Base-by-base conservation (phyloP, 1,140 invertebrate species). In the Polypedilum vanderplanki region DNA sequence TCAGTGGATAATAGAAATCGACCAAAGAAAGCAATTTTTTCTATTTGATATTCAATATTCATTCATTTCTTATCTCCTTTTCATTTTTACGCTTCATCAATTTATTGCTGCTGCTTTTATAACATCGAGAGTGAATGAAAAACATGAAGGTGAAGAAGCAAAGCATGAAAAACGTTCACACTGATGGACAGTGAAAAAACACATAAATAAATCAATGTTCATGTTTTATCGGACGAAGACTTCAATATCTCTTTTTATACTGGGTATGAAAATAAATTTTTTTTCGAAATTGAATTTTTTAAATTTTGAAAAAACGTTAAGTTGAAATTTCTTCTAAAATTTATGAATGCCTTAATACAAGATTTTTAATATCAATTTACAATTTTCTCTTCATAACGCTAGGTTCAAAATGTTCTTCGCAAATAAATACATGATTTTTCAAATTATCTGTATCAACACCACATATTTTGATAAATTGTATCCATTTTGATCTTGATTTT, bases 161-260 rank as follows among this genome's bases (percentile, higher is more conserved):
- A 70, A 70, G 15, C 15, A 70, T 8, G 17, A 46, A 9, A 46
- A 46, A 15, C 41, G 9, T 46, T 46, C 41, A 46, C 9, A 1
- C 18, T 67, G 65, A 67, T 67, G 65, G 65, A 67, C 65, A 67
- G 4, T 18, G 65, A 67, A 67, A 67, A 67, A 67, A 67, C 65
- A 67, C 65, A 67, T 67, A 67, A 67, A 67, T 67, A 67, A 67
- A 67, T 67, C 65, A 67, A 10, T 22, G 20, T 70, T 70, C 65
- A 70, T 70, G 65, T 70, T 70, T 70, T 70, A 70, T 70, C 17
- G 20, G 18, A 18, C 65, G 20, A 17, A 70, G 3, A 18, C 18
- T 18, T 70, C 5, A 33, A 33, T 33, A 33, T 33, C 5, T 33
- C 24, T 33, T 33, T 33, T 33, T 33, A 33, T 33, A 33, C 2